These are phyloP conservation scores for Gobio gobio DNA, from an alignment of 2,113 vertebrate genomes.

Conservation along the genomic window DNA sequence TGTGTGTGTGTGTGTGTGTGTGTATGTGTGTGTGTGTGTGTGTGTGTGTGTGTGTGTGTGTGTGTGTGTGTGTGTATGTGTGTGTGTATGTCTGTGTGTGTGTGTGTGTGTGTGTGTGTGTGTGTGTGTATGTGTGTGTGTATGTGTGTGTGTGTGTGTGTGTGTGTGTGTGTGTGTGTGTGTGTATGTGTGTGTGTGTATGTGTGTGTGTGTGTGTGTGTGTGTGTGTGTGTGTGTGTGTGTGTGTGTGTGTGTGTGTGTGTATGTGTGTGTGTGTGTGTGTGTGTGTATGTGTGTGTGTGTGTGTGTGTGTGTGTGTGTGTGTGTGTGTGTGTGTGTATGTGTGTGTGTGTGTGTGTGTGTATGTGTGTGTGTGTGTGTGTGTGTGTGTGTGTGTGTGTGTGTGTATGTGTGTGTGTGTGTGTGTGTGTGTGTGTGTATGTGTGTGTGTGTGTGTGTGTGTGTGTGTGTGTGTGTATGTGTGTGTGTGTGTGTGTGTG, in stretches of 20 bases:
- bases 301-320: constrained; percentile 16
- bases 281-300: constrained; percentile 31
- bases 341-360: constrained; percentile 17
- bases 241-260: constrained; percentile 16
- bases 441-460: constrained; percentile 16
- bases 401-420: constrained; percentile 5
- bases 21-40: constrained; percentile 8
- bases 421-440: constrained; percentile 16
- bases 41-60: constrained; percentile 16
- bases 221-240: constrained; percentile 13
- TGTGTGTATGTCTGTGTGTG: no score
- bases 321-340: constrained; percentile 20
- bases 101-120: constrained; percentile 21
- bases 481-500: no score
- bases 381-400: constrained; percentile 28
- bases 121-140: constrained; percentile 28
- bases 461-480: constrained; percentile 5
- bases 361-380: constrained; percentile 21
- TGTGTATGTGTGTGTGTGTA: constrained; percentile 4
- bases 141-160: constrained; percentile 17
- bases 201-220: constrained; percentile 34
- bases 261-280: background rate
- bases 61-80: constrained; percentile 17
- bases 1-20: constrained; percentile 34
- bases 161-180: constrained; percentile 16